phyloP scores from a whole-genome alignment of 2,888 invertebrate genomes.

The Trilocha varians region DNA sequence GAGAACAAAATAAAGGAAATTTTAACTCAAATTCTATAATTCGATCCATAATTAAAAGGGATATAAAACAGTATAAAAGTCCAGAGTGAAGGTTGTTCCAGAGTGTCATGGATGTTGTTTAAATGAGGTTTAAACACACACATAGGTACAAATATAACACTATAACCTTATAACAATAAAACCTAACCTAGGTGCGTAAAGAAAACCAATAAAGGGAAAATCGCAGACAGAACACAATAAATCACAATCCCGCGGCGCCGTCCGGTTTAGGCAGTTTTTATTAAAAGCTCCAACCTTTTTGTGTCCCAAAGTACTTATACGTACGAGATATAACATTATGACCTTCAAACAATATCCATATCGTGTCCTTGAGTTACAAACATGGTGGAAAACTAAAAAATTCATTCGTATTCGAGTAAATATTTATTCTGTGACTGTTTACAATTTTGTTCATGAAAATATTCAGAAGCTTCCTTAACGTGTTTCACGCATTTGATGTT shows the following conservation, averaged over 20 bases:
- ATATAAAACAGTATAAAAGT: no score
- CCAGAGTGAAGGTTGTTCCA: no score
- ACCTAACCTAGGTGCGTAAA: constrained; percentile 21
- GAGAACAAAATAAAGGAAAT: constrained; percentile 44
- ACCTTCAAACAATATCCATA: neutral
- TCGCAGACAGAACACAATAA: constrained; percentile 34
- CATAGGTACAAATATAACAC: constrained; percentile 2
- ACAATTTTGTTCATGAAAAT: constrained; percentile 9
- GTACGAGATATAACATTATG: neutral
- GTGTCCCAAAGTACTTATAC: neutral
- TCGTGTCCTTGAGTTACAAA: neutral
- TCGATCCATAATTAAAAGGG: no score
- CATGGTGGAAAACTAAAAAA: neutral
- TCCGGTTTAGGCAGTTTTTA: constrained; percentile 8
- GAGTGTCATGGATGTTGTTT: no score
- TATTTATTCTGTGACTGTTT: constrained; percentile 15
- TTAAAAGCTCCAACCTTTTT: constrained; percentile 4
- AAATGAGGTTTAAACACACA: neutral
- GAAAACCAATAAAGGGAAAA: constrained; percentile 29
- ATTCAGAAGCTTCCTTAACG: constrained; percentile 6
- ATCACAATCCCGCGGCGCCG: constrained; percentile 26
- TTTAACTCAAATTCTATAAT: no score
- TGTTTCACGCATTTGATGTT: neutral
- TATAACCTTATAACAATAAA: constrained; percentile 13
- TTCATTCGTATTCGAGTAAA: constrained; percentile 6